phyloP scores from a whole-genome alignment of 2,113 vertebrate genomes.

The Climacteris rufus region DNA sequence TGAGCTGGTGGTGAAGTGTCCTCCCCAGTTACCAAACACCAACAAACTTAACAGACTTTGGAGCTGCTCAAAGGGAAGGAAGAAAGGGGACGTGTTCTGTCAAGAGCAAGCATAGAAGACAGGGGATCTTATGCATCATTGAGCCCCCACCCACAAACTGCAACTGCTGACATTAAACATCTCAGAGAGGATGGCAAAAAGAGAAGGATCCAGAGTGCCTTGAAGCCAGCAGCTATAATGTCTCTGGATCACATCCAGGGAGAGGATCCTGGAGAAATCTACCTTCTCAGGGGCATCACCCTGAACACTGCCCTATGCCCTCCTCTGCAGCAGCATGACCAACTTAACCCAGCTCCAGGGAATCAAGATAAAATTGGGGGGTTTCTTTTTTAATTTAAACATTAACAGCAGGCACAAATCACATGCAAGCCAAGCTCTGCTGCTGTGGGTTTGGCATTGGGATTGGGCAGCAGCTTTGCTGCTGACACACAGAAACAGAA shows the following conservation, averaged over 20 bases:
- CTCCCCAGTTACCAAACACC: not conserved
- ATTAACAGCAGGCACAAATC: not conserved
- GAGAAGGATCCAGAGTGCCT: not conserved
- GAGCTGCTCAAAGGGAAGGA: not conserved
- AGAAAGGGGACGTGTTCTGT: not conserved
- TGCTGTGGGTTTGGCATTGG: not conserved
- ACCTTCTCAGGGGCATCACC: not conserved
- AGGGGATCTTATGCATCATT: accelerated
- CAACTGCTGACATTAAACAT: not conserved
- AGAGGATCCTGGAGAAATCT: not conserved
- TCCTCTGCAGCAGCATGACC: not conserved
- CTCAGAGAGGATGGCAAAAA: not conserved
- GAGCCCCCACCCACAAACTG: not conserved
- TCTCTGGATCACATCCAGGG: not conserved
- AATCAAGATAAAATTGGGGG: not conserved
- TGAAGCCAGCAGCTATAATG: not conserved
- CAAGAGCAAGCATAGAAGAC: not conserved
- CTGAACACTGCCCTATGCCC: not conserved
- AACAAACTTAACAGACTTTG: not conserved
- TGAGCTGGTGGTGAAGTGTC: not conserved
- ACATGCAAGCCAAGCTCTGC: not conserved
- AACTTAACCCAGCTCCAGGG: not conserved
- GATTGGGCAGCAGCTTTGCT: not conserved
- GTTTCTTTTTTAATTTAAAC: not conserved
- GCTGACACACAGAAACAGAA: not conserved